Conservation (phyloP, 1,140 invertebrate species). For the Aphis craccivora region DNA sequence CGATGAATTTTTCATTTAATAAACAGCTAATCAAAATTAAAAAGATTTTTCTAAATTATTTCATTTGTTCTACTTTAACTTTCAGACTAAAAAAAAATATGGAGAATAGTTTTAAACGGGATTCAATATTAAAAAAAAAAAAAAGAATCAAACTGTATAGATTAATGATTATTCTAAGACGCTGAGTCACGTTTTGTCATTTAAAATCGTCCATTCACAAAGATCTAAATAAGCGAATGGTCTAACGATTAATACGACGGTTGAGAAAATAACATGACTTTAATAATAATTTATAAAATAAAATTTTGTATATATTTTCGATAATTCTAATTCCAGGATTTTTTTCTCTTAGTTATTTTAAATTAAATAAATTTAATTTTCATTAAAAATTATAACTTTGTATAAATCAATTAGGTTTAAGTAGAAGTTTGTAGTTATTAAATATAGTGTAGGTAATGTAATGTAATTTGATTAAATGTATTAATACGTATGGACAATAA, state of each 20-base stretch:
- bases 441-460: neutral
- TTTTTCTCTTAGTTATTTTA: neutral
- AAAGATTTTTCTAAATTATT: neutral
- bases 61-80: neutral
- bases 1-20: neutral
- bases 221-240: neutral
- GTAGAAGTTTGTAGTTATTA: neutral
- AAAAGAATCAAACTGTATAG: too few relatives aligned
- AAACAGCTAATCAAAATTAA: neutral
- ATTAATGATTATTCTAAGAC: neutral
- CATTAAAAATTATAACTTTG: too few relatives aligned
- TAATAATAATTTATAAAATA: neutral
- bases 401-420: neutral
- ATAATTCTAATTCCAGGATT: neutral
- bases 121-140: neutral
- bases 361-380: neutral
- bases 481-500: neutral
- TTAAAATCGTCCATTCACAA: neutral
- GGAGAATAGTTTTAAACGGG: neutral
- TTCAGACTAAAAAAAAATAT: neutral
- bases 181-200: slow-evolving; percentile 8
- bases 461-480: neutral
- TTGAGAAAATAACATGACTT: neutral
- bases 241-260: neutral
- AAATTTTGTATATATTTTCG: neutral